A percentile compares a stretch with the other conserved stretches of the same genome.
These are phyloP conservation scores for Pollenia griseotomentosa DNA, from an alignment of 2,888 invertebrate species.

Conservation along the genomic window DNA sequence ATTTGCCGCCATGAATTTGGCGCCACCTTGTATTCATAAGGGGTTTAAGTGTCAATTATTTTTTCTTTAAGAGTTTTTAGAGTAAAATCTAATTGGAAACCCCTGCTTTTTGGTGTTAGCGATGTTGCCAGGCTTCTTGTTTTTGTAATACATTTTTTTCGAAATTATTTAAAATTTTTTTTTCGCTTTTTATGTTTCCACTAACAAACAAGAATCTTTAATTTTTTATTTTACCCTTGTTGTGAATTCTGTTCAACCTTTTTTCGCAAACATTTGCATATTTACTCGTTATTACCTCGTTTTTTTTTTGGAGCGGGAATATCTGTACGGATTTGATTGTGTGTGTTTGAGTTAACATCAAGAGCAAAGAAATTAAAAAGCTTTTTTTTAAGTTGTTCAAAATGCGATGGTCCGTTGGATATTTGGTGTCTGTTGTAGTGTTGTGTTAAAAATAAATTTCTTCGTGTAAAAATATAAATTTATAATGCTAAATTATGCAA, in stretches of 20 bases:
- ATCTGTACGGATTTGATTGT: not conserved
- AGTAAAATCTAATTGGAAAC: no score
- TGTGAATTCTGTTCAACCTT: slow-evolving; percentile 40
- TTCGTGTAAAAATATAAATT: slow-evolving; percentile 16
- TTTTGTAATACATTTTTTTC: not conserved
- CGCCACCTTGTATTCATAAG: no score
- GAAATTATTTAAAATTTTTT: slow-evolving; percentile 49
- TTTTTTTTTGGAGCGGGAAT: slow-evolving; percentile 17
- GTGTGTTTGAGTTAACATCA: slow-evolving; percentile 11
- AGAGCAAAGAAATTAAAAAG: slow-evolving; percentile 64
- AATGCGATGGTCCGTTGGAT: not conserved
- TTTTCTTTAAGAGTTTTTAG: no score
- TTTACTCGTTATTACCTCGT: slow-evolving; percentile 69
- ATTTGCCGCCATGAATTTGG: no score
- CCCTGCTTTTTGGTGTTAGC: slow-evolving; percentile 25
- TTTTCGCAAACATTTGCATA: slow-evolving; percentile 67
- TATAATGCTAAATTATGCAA: slow-evolving; percentile 53
- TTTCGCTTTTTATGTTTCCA: not conserved
- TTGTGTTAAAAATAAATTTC: slow-evolving; percentile 35
- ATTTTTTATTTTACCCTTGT: slow-evolving; percentile 39
- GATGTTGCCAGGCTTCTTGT: slow-evolving; percentile 29
- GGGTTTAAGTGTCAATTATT: no score
- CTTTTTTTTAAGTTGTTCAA: slow-evolving; percentile 26
- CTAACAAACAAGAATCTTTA: slow-evolving; percentile 27
- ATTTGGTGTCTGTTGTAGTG: slow-evolving; percentile 4